These are phyloP conservation scores for Cetonia aurata DNA, from an alignment of 2,888 invertebrate species.

Conservation along the genomic window DNA sequence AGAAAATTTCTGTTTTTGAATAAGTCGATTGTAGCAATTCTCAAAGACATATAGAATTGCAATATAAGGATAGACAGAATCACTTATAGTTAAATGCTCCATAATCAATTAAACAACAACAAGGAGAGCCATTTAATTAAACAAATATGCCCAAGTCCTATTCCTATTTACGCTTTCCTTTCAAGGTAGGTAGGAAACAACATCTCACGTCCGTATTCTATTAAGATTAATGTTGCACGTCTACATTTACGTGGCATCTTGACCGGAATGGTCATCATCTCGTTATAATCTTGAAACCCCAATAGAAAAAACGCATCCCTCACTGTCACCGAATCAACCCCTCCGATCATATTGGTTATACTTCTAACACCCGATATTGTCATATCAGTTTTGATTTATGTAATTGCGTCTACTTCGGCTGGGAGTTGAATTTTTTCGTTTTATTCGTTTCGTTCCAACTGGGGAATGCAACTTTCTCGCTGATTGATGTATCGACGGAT, in stretches of 20 bases:
- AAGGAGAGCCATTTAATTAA: too few relatives aligned
- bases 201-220: too few relatives aligned
- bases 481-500: conserved; percentile 43
- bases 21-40: too few relatives aligned
- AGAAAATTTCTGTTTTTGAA: too few relatives aligned
- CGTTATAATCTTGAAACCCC: conserved; percentile 51
- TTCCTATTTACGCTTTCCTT: too few relatives aligned
- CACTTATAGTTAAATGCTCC: too few relatives aligned
- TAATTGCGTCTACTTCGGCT: conserved; percentile 62
- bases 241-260: conserved; percentile 30
- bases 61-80: too few relatives aligned
- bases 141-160: too few relatives aligned
- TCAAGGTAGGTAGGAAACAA: too few relatives aligned
- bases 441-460: conserved; percentile 50
- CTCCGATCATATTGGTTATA: conserved; percentile 63
- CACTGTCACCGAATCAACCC: conserved; percentile 55
- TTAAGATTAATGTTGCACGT: conserved; percentile 10
- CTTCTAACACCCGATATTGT: conserved; percentile 64
- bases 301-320: conserved; percentile 54
- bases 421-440: conserved; percentile 53
- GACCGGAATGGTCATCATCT: conserved; percentile 51
- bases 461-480: conserved; percentile 41
- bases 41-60: too few relatives aligned
- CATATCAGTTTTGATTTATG: conserved; percentile 65
- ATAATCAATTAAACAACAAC: too few relatives aligned